Base-by-base conservation (phyloP, 1,140 invertebrate genomes). In the Drosophila bifasciata region DNA sequence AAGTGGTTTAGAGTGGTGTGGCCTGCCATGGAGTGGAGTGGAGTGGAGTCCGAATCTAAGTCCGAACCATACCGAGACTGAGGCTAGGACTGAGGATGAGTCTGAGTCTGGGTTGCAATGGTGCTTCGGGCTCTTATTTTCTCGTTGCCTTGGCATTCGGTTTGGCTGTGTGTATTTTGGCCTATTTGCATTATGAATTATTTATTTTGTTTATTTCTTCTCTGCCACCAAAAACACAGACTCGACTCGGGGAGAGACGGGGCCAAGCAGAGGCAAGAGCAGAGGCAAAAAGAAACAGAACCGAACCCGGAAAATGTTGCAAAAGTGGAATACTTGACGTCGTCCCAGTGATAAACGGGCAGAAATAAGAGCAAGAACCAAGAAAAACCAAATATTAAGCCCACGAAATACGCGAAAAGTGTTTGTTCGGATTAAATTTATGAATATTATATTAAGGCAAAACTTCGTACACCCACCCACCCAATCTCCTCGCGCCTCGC, bases 161-260 rank as follows among this genome's bases (percentile, higher is more conserved):
- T 25, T 39, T 51, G 48, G 46, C 52, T 71, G 57, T 68, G 59
- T 80, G 53, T 64, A 41, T 62, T 81, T 71, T 85, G 84, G 81
- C 77, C 83, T 85, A 85, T 88, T 85, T 85, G 81, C 83, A 85
- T 88, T 88, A 85, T 85, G 81, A 88, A 85, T 88, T 81, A 85
- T 85, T 85, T 86, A 88, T 88, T 77, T 84, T 81, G 79, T 77
- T 79, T 69, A 81, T 81, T 73, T 61, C 58, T 58, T 64, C 53
- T 74, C 73, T 41, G 40, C 53, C 44, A 76, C 56, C 32, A 43
- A 59, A 68, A 57, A 62, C 40, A 55, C 25, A 3, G 60, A 52
- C 25, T 28, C 25, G 28, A 66, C 41, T 13, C 17, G 15, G n/a
- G n/a, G 32, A 40, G 21, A 8, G 43, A 7, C 11, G 5, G 19